Evolutionary conservation across 2,113 vertebrate species (phyloP).

Genomic region (Silurus glanis): DNA sequence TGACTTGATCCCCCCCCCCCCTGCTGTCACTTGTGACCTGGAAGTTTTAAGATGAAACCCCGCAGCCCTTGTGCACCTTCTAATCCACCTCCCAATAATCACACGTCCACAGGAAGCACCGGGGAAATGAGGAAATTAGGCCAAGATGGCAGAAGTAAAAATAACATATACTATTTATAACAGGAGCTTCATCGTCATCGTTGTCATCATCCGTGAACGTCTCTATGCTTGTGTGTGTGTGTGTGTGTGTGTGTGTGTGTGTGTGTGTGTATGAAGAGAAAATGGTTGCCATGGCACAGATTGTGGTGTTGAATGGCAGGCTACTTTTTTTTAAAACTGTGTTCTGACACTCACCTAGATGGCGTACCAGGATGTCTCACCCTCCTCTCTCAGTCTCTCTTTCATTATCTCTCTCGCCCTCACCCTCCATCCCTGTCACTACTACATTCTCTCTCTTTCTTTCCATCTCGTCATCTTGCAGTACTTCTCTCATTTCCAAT

Average conservation of each 20-base stretch:
- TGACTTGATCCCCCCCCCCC: constrained; percentile 66
- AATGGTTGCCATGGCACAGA: constrained; percentile 6
- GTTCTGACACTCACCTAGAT: constrained; percentile 18
- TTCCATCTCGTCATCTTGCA: constrained; percentile 59
- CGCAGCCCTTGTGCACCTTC: constrained; percentile 30
- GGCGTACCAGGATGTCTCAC: not conserved
- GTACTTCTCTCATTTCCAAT: not conserved
- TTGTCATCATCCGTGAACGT: constrained; percentile 69
- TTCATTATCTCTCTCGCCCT: constrained; percentile 35
- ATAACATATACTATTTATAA: constrained; percentile 77
- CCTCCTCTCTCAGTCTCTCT: too few relatives aligned
- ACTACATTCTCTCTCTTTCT: constrained; percentile 2
- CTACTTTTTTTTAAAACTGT: constrained; percentile 2
- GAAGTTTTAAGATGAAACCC: constrained; percentile 35
- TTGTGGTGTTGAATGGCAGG: constrained; percentile 8
- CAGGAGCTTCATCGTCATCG: constrained; percentile 56
- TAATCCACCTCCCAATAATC: constrained; percentile 58
- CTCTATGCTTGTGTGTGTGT: constrained; percentile 38
- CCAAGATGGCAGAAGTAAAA: constrained; percentile 79
- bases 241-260: constrained; percentile 12
- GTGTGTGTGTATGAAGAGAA: not conserved
- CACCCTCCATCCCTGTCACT: constrained; percentile 46
- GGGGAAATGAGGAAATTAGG: constrained; percentile 73
- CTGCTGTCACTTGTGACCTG: constrained; percentile 58
- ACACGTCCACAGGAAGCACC: constrained; percentile 62